Evolutionary conservation across 2,113 vertebrate genomes (phyloP).

Genomic region (Sinocyclocheilus rhinocerous): DNA sequence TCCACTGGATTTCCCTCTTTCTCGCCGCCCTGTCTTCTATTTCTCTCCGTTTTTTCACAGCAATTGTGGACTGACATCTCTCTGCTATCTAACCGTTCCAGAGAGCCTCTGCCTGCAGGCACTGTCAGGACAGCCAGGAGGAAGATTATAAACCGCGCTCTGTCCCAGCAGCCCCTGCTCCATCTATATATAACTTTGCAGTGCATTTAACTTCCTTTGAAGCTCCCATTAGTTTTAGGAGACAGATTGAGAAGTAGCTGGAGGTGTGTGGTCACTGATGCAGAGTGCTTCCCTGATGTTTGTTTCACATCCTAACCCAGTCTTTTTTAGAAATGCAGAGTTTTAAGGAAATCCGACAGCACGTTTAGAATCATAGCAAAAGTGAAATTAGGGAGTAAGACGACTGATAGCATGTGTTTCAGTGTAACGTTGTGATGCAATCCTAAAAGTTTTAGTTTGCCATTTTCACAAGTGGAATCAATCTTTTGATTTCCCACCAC

Average conservation of each 20-base stretch:
- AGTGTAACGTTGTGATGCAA: neutral
- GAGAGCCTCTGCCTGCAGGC: neutral
- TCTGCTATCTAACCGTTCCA: slow-evolving; percentile 48
- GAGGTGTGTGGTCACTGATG: neutral
- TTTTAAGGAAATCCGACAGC: neutral
- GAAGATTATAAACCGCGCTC: slow-evolving; percentile 21
- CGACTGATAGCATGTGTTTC: neutral
- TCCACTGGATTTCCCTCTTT: neutral
- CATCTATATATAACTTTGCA: slow-evolving; percentile 20
- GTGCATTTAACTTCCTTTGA: slow-evolving; percentile 12
- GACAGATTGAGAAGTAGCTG: neutral
- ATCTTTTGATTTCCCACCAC: neutral
- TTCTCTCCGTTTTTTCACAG: neutral
- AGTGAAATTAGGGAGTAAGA: neutral
- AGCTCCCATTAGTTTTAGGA: slow-evolving; percentile 4
- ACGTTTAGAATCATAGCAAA: neutral
- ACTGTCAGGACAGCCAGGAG: slow-evolving; percentile 15
- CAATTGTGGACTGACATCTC: slow-evolving; percentile 53
- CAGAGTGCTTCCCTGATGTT: neutral
- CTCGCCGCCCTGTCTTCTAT: neutral
- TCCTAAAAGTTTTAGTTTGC: neutral
- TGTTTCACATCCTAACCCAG: neutral
- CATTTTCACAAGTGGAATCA: slow-evolving; percentile 25
- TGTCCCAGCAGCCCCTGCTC: slow-evolving; percentile 21
- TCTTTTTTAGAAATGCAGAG: neutral